Conservation (phyloP, 2,797 vertebrate genomes). For the Oceanodroma leucorhoa region DNA sequence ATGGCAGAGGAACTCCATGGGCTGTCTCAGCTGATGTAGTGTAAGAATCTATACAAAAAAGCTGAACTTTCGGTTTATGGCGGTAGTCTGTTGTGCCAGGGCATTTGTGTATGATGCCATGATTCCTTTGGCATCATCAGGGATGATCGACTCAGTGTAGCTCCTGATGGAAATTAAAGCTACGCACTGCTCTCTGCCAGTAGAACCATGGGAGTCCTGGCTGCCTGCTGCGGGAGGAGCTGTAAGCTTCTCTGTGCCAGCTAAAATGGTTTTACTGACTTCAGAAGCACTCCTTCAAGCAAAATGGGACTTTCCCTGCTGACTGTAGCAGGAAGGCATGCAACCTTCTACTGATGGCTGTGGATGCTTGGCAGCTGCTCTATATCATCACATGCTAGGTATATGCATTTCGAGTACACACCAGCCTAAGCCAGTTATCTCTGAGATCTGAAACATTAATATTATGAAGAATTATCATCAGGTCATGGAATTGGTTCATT, state of each 20-base stretch:
- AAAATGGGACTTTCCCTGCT: not conserved
- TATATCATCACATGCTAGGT: not conserved
- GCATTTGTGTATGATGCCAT: not conserved
- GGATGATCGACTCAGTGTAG: not conserved
- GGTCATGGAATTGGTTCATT: not conserved
- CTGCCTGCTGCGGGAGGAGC: not conserved
- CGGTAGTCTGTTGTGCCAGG: not conserved
- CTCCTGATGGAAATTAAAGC: rapidly evolving
- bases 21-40: not conserved
- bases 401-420: not conserved
- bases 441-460: not conserved
- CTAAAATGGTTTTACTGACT: not conserved
- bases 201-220: not conserved
- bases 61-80: not conserved
- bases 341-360: not conserved
- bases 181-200: not conserved
- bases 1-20: not conserved
- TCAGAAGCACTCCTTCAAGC: not conserved
- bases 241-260: not conserved
- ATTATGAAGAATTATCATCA: not conserved
- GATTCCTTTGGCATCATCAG: not conserved
- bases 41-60: not conserved
- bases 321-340: not conserved
- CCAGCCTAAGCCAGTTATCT: not conserved
- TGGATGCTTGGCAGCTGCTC: not conserved